Evolutionary conservation across 2,888 invertebrate genomes (phyloP), one percentile per base, ranked within the genome.

Genomic region (Agapostemon virescens): DNA sequence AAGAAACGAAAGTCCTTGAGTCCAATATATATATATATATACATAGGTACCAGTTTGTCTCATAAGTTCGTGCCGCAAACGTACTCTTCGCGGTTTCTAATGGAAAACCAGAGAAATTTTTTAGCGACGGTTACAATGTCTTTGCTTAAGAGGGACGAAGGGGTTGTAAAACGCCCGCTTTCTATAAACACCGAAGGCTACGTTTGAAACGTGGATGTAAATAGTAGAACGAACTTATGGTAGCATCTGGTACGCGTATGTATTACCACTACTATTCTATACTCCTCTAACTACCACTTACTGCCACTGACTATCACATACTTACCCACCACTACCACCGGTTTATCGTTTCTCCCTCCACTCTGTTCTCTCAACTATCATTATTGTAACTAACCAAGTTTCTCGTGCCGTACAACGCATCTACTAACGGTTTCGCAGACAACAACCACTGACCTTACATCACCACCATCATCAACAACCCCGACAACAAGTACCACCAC

Each of bases 391-490:
- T 92, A 92, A 92, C 92, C 78, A 88, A 87, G 84, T 88, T 87
- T 89, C 84, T 88, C 89, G 87, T 90, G 90, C 89, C 89, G 89
- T 90, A 91, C 91, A 90, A 88, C 91, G 92, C 92, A 91, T 91
- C 88, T 91, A 92, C 92, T 92, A 92, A 92, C 92, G 89, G 91
- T 92, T 92, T 90, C 92, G 87, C 92, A 92, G 92, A 92, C 93
- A 86, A 84, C 88, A 81, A 84, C 86, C 69, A 86, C 87, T 83
- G 83, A 87, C 80, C 81, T 89, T 79, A 87, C 88, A 74, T 79
- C 89, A 74, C 84, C 89, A 71, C 85, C 86, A 86, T 72, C 85
- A 82, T 72, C 85, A 82, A 84, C 86, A 76, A 82, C 84, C 67
- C 78, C 85, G 64, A 77, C 83, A 64, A 87, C 88, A 67, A 69